A percentile compares a stretch with the other conserved stretches of the same genome.
phyloP scores from a whole-genome alignment of 1,140 invertebrate genomes.

The Epicauta chinensis region DNA sequence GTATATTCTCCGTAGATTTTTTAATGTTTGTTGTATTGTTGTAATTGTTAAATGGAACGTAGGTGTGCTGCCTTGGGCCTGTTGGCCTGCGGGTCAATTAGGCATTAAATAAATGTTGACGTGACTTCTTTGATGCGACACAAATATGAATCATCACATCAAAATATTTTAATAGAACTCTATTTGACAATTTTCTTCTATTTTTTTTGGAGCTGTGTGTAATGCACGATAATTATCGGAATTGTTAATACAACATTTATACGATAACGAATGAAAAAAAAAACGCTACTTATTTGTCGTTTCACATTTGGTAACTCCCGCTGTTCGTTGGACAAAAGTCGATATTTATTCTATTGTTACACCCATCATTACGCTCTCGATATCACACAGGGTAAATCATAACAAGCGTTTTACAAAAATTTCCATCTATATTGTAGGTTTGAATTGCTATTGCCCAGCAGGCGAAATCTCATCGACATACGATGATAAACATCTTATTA shows the following conservation, averaged over 20 bases:
- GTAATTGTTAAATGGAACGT: constrained; percentile 3
- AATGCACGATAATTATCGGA: too few relatives aligned
- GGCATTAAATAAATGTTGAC: constrained; percentile 16
- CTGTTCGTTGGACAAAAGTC: constrained; percentile 1
- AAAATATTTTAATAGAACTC: too few relatives aligned
- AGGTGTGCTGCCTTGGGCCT: constrained; percentile 13
- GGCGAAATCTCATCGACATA: constrained; percentile 1
- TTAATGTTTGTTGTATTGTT: too few relatives aligned
- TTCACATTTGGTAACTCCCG: constrained; percentile 2
- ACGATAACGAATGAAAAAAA: neutral
- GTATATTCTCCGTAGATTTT: too few relatives aligned
- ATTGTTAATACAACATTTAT: too few relatives aligned
- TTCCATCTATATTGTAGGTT: constrained; percentile 8
- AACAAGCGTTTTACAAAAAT: constrained; percentile 9
- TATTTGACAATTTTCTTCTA: too few relatives aligned
- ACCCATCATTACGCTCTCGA: constrained; percentile 8
- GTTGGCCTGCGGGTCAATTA: constrained; percentile 17
- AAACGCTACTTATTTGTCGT: constrained; percentile 5
- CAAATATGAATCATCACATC: constrained; percentile 7
- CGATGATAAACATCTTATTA: constrained; percentile 15
- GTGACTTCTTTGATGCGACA: constrained; percentile 16
- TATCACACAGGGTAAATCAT: constrained; percentile 16
- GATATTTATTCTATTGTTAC: constrained; percentile 2
- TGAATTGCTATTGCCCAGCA: constrained; percentile 8
- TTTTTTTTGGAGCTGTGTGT: too few relatives aligned